phyloP scores from a whole-genome alignment of 2,888 invertebrate genomes.

The Sthenelais limicola region DNA sequence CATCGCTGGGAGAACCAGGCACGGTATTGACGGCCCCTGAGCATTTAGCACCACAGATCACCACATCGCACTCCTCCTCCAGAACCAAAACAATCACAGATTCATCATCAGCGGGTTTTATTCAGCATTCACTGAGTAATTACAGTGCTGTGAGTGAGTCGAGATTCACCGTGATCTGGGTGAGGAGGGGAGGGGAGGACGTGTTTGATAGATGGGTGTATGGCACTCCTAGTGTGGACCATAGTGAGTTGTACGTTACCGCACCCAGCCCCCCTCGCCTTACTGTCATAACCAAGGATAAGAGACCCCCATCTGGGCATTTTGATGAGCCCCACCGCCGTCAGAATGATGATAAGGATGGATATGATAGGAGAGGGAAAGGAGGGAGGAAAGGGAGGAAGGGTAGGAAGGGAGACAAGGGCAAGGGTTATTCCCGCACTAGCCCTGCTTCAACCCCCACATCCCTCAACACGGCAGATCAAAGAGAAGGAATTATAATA shows the following conservation, averaged over 20 bases:
- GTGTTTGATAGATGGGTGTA: slow-evolving; percentile 10
- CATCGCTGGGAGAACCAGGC: no score
- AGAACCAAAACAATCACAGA: no score
- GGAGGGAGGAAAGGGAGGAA: neutral
- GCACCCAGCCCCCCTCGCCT: slow-evolving; percentile 2
- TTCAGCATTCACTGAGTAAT: no score
- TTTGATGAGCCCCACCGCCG: neutral
- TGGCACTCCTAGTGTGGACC: slow-evolving; percentile 16
- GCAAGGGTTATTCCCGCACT: neutral
- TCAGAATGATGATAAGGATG: neutral
- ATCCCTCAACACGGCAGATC: neutral
- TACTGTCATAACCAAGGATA: neutral
- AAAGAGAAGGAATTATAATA: no score
- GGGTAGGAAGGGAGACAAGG: neutral
- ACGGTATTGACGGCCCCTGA: no score
- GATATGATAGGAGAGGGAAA: neutral
- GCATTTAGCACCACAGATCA: no score
- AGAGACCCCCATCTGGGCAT: neutral
- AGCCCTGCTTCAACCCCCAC: slow-evolving; percentile 11
- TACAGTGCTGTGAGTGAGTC: no score
- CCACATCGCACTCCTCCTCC: no score
- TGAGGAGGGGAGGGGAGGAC: slow-evolving; percentile 2
- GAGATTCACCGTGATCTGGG: slow-evolving; percentile 19
- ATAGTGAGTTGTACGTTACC: slow-evolving; percentile 5
- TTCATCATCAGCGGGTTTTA: no score